These are phyloP conservation scores for Motacilla tschutschensis DNA, from an alignment of 2,113 vertebrate genomes.

Conservation along the genomic window DNA sequence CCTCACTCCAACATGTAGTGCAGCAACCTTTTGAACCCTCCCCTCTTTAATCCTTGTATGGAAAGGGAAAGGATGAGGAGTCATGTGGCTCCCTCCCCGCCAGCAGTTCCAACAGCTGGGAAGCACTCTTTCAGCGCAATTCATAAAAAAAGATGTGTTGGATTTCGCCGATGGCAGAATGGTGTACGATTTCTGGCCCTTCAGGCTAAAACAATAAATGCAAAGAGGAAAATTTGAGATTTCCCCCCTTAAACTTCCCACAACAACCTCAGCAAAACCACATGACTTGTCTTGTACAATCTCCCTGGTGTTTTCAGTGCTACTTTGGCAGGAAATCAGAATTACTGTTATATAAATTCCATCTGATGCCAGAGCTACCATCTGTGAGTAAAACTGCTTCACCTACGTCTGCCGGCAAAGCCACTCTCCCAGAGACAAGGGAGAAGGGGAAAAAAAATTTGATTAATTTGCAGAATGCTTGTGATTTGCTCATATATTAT, in stretches of 20 bases:
- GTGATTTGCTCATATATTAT: slow-evolving; percentile 94
- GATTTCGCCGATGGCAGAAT: slow-evolving; percentile 79
- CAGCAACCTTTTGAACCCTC: slow-evolving; percentile 72
- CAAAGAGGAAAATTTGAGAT: slow-evolving; percentile 76
- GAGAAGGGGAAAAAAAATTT: slow-evolving; percentile 78
- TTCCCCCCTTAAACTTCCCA: slow-evolving; percentile 80
- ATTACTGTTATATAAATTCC: slow-evolving; percentile 92
- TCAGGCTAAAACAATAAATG: slow-evolving; percentile 79
- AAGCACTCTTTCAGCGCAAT: slow-evolving; percentile 70
- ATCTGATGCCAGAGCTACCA: slow-evolving; percentile 94
- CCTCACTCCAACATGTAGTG: slow-evolving; percentile 41
- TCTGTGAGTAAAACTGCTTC: slow-evolving; percentile 87
- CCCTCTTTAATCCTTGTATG: slow-evolving; percentile 70
- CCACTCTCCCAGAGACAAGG: slow-evolving; percentile 84
- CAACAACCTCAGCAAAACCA: slow-evolving; percentile 84
- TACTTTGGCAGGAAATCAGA: slow-evolving; percentile 89
- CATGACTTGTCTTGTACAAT: slow-evolving; percentile 82
- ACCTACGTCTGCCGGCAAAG: slow-evolving; percentile 87
- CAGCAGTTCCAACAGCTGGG: slow-evolving; percentile 75
- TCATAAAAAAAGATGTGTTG: slow-evolving; percentile 67
- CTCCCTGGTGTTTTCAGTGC: slow-evolving; percentile 84
- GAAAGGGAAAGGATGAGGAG: slow-evolving; percentile 69
- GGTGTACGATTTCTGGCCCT: slow-evolving; percentile 76
- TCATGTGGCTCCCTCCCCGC: slow-evolving; percentile 64
- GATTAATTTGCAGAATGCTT: slow-evolving; percentile 94